A percentile compares a stretch with the other conserved stretches of the same genome.
phyloP scores from a whole-genome alignment of 2,888 invertebrate genomes.

The Conchocele bisecta region DNA sequence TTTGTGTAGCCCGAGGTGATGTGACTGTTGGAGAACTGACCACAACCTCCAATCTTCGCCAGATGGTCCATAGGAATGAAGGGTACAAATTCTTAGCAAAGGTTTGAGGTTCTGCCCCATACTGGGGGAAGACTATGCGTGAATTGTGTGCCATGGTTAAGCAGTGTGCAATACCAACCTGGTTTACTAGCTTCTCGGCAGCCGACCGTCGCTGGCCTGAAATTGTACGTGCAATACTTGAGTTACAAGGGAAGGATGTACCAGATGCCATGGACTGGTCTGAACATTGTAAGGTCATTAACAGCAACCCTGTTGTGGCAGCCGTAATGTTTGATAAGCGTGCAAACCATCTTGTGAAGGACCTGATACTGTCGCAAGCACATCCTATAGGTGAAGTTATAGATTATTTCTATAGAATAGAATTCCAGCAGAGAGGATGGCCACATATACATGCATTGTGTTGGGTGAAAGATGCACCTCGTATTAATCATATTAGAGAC shows the following conservation, averaged over 20 bases:
- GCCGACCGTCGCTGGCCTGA: conserved; percentile 52
- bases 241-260: conserved; percentile 22
- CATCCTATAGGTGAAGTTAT: conserved; percentile 44
- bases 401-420: conserved; percentile 39
- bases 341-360: conserved; percentile 28
- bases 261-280: conserved; percentile 34
- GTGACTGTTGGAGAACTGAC: too few species aligned
- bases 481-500: too few species aligned
- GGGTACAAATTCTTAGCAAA: conserved; percentile 1
- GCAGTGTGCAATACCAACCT: conserved; percentile 1
- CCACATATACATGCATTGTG: conserved; percentile 35
- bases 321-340: conserved; percentile 55
- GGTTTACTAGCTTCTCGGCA: too few species aligned
- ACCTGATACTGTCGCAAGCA: conserved; percentile 28
- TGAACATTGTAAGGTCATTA: conserved; percentile 36
- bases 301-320: conserved; percentile 49
- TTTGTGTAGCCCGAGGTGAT: too few species aligned
- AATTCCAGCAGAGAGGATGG: conserved; percentile 40
- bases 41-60: too few species aligned
- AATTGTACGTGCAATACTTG: conserved; percentile 39
- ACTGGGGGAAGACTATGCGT: conserved; percentile 9
- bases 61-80: too few species aligned
- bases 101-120: conserved; percentile 17
- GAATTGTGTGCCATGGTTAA: conserved; percentile 13
- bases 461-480: conserved; percentile 32